Evolutionary conservation across 2,888 invertebrate species (phyloP), one percentile per base, ranked within the genome.

Genomic region (Amphipoea lucens): DNA sequence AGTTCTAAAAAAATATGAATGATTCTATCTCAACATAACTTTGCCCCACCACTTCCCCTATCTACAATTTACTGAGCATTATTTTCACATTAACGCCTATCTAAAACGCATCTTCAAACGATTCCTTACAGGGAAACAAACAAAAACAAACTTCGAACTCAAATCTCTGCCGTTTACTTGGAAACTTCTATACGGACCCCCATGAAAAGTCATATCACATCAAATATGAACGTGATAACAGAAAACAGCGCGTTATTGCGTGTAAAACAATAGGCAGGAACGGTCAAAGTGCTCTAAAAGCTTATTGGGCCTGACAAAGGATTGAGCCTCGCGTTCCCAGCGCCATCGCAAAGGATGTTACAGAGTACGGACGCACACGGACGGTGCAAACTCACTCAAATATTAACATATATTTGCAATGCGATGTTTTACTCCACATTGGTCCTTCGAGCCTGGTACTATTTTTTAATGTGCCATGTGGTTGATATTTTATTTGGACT

Each of bases 251-350:
- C 76, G 68, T 77, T 81, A 79, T 81, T 78, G 76, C 83, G 78
- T 80, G 77, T 81, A 81, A 76, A 82, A 87, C 87, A 68, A 82
- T 79, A 66, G 60, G 48, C 62, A 69, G 60, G 51, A 60, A 81
- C 82, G 81, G 88, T 80, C 84, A 88, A 84, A 80, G 89, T 78
- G 78, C 80, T 79, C 78, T 90, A 81, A 89, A 89, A 87, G 83
- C 89, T 90, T 89, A 89, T 83, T 84, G 89, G 70, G 78, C 70
- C 76, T 87, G 87, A 87, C 90, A 90, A 90, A 87, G 85, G 90
- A 72, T 82, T 74, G 71, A 76, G 66, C 71, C 70, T 77, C 68
- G 63, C 73, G 82, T 85, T 87, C 90, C 82, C 90, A 78, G 69
- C 76, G 70, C 85, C 68, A 72, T 75, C 79, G 79, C 70, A 74